Percentiles rank a stretch among this genome's conserved stretches.
phyloP scores from a whole-genome alignment of 2,888 invertebrate genomes.

The Eupeodes latifasciatus region DNA sequence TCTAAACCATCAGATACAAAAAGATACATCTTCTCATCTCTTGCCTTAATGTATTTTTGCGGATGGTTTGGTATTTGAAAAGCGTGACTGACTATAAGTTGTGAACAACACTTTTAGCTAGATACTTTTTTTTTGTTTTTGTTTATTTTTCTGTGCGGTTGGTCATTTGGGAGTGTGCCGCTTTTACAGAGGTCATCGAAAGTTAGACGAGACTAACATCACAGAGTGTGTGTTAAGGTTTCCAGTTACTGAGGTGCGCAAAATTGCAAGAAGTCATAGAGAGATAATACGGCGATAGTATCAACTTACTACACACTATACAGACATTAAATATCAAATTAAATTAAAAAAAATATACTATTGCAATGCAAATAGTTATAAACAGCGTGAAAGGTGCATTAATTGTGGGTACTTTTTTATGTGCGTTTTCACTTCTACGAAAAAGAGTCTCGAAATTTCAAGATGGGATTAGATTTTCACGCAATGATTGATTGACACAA shows the following conservation, averaged over 20 bases:
- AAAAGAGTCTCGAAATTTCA: neutral
- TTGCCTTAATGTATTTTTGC: constrained; percentile 42
- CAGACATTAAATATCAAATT: constrained; percentile 43
- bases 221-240: constrained; percentile 34
- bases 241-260: constrained; percentile 51
- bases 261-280: constrained; percentile 27
- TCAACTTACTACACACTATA: constrained; percentile 45
- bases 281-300: constrained; percentile 46
- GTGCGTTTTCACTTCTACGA: neutral
- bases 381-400: constrained; percentile 38
- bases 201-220: constrained; percentile 46
- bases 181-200: constrained; percentile 62
- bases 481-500: too few species aligned
- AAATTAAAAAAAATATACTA: constrained; percentile 17
- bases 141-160: constrained; percentile 3
- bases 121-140: neutral
- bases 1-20: constrained; percentile 13
- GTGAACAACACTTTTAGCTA: constrained; percentile 48
- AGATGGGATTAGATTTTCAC: too few species aligned
- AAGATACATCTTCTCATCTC: constrained; percentile 47
- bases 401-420: constrained; percentile 3
- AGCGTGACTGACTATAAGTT: constrained; percentile 74
- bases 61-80: constrained; percentile 73
- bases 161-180: constrained; percentile 63
- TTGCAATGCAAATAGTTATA: constrained; percentile 26